Percentiles rank a stretch among this genome's conserved stretches.
Evolutionary conservation across 2,888 invertebrate genomes (phyloP).

Genomic region (Lithosia quadra): DNA sequence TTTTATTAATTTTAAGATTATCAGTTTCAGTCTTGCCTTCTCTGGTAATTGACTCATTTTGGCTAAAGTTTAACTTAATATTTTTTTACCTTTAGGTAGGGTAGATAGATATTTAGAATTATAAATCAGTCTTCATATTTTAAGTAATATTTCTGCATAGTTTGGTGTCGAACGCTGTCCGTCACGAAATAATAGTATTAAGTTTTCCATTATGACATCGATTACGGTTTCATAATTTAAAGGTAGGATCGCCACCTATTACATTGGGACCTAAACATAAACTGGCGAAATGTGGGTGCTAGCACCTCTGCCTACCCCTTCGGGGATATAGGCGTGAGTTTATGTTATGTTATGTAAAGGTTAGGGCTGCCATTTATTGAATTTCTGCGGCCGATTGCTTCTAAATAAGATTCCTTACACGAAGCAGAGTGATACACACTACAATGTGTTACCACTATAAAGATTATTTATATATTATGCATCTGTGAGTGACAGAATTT

Average conservation of each 20-base stretch:
- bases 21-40: background rate
- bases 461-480: too few species aligned
- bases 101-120: background rate
- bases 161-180: background rate
- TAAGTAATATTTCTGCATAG: conserved; percentile 4
- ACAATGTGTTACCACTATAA: background rate
- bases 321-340: too few species aligned
- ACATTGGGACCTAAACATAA: too few species aligned
- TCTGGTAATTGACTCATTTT: background rate
- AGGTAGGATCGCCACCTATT: too few species aligned
- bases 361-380: background rate
- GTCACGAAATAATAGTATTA: background rate
- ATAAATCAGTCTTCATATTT: conserved; percentile 3
- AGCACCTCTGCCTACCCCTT: too few species aligned
- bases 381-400: background rate
- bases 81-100: conserved; percentile 2
- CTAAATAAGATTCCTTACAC: background rate
- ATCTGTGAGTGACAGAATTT: too few species aligned
- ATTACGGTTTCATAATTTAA: too few species aligned
- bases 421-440: background rate
- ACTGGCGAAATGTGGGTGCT: too few species aligned
- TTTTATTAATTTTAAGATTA: background rate
- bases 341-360: too few species aligned
- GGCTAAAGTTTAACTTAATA: background rate
- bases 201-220: too few species aligned